Evolutionary conservation across 1,140 invertebrate genomes (phyloP).

Genomic region (Antheraea pernyi): DNA sequence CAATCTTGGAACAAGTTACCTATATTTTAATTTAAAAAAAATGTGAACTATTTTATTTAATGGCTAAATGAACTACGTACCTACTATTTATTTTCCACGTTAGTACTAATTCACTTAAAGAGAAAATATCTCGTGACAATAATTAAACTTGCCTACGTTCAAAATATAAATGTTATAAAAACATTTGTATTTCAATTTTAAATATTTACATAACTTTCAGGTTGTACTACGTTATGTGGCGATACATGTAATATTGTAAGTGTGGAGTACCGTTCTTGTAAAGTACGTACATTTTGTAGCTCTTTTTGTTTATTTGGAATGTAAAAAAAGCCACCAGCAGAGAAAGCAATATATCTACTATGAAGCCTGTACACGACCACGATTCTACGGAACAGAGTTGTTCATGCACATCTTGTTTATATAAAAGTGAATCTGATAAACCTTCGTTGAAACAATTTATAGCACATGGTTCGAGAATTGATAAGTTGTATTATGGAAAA

Average conservation of each 20-base stretch:
- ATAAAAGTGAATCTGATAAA: constrained; percentile 35
- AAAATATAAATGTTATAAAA: no score
- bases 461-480: constrained; percentile 35
- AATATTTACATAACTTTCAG: background rate
- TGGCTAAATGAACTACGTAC: no score
- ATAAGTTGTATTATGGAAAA: constrained; percentile 41
- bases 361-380: constrained; percentile 30
- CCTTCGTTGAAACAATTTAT: constrained; percentile 32
- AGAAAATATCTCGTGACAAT: no score
- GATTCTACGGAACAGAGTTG: constrained; percentile 24
- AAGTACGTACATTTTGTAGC: background rate
- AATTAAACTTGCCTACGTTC: no score
- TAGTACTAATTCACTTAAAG: no score
- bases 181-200: background rate
- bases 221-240: constrained; percentile 10
- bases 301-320: constrained; percentile 2
- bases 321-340: background rate
- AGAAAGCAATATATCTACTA: constrained; percentile 18
- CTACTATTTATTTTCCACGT: no score
- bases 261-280: background rate
- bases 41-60: no score
- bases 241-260: constrained; percentile 5
- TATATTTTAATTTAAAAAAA: no score
- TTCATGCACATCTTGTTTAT: constrained; percentile 40
- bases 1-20: no score